Evolutionary conservation across 2,113 vertebrate species (phyloP), one percentile per base, ranked within the genome.

Genomic region (Scartelaos histophorus): DNA sequence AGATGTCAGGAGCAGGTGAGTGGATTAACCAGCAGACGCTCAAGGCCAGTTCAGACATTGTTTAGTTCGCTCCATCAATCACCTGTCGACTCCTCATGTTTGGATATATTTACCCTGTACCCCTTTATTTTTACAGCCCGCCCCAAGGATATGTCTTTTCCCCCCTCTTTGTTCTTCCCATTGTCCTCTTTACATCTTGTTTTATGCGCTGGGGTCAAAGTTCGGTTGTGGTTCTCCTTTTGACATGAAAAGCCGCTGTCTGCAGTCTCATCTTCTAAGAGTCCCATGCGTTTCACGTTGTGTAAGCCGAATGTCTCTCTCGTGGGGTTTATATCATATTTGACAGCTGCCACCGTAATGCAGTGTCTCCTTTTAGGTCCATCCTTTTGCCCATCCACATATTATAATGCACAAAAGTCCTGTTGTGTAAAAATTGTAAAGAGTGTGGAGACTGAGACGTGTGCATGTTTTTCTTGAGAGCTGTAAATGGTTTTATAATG

Each of bases 261-360:
- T 15, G 35, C 5, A 5, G 3, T 34, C 25, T 22, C 25, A 65
- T 34, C 47, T 66, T 70, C 62, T 66, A 43, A 54, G 16, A 6
- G 21, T 29, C 77, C 70, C 86, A 62, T 81, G 85, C 75, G 84
- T 81, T 60, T 82, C 85, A 43, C 57, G 73, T 76, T 79, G 71
- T 82, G 70, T 72, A 35, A 79, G 65, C 24, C 38, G 47, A 65
- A 5, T 7, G 38, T 69, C 69, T 16, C 74, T 77, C 65, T 70
- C 62, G 16, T 11, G 58, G 62, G 70, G 78, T 53, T 75, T 82
- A 81, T 80, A 78, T 89, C 84, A 86, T 62, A 13, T 60, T 68
- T 82, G 80, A 85, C 82, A 81, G 79, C 77, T 87, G 86, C 83
- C 85, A 51, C 75, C 74, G 69, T 82, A 71, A 85, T 73, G 75